Conservation (phyloP, 2,888 invertebrate genomes). For the Seira ritae region DNA sequence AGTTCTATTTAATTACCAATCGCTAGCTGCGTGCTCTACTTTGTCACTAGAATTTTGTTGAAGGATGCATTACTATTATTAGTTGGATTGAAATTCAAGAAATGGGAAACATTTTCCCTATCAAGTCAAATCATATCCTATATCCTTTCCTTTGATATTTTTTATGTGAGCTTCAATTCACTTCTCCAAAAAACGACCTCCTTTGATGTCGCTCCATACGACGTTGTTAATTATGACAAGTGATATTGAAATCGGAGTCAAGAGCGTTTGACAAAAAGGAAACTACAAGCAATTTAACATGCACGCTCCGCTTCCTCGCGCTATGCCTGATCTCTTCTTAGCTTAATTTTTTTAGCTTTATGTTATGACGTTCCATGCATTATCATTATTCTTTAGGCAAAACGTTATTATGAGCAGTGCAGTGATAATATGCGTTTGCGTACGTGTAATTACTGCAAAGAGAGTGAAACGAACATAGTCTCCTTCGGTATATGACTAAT, state of each 20-base stretch:
- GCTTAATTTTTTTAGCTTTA: neutral
- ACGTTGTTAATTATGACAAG: conserved; percentile 48
- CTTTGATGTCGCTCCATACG: conserved; percentile 39
- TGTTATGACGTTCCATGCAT: neutral
- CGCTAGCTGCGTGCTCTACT: neutral
- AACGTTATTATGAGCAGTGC: neutral
- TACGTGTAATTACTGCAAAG: too few relatives aligned
- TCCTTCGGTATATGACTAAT: too few relatives aligned
- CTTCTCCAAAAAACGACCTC: conserved; percentile 35
- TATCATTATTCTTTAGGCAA: neutral
- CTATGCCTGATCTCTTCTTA: too few relatives aligned
- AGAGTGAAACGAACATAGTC: too few relatives aligned
- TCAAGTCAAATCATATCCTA: neutral
- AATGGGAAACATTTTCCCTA: neutral
- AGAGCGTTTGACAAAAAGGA: neutral
- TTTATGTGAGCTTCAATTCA: neutral
- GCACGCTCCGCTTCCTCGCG: too few relatives aligned
- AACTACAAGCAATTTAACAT: too few relatives aligned
- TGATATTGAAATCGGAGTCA: conserved; percentile 1
- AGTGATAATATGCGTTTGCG: neutral
- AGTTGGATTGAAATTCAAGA: conserved; percentile 1
- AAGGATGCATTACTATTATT: too few relatives aligned
- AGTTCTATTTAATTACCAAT: conserved; percentile 12
- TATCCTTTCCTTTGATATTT: neutral
- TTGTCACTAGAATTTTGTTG: neutral